Evolutionary conservation across 2,113 vertebrate species (phyloP).

Genomic region (Xyliphius kryptos): DNA sequence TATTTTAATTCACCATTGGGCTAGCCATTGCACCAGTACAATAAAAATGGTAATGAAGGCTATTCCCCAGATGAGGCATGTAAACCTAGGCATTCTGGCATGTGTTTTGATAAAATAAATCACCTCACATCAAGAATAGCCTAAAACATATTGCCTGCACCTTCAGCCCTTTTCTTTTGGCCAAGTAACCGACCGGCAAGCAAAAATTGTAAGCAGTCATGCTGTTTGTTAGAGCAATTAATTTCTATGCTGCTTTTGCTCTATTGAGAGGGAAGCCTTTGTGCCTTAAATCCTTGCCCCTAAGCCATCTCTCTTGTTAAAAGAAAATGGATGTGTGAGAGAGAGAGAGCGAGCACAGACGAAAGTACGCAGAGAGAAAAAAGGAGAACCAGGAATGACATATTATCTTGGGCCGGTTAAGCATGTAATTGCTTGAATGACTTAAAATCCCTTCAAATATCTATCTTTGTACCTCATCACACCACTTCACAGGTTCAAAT

Average conservation of each 20-base stretch:
- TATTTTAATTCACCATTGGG: no score
- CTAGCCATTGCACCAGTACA: slow-evolving; percentile 33
- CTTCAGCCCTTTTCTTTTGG: slow-evolving; percentile 68
- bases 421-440: slow-evolving; percentile 99
- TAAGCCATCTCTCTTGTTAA: slow-evolving; percentile 81
- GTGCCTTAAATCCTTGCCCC: slow-evolving; percentile 98
- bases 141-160: slow-evolving; percentile 45
- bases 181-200: slow-evolving; percentile 86
- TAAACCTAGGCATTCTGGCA: slow-evolving; percentile 38
- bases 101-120: slow-evolving; percentile 47
- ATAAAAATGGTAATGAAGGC: slow-evolving; percentile 42
- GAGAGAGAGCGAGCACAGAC: slow-evolving; percentile 53
- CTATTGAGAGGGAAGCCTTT: slow-evolving; percentile 92
- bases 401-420: slow-evolving; percentile 99
- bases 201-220: slow-evolving; percentile 94
- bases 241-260: slow-evolving; percentile 97
- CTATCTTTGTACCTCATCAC: slow-evolving; percentile 99
- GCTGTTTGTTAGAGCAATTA: slow-evolving; percentile 99
- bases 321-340: slow-evolving; percentile 23
- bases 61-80: slow-evolving; percentile 38
- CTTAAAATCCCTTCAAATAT: slow-evolving; percentile 99
- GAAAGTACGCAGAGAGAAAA: slow-evolving; percentile 57
- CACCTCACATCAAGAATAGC: slow-evolving; percentile 45
- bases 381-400: no score
- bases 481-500: slow-evolving; percentile 99